A percentile compares a stretch with the other conserved stretches of the same genome.
Conservation (phyloP, 92 coral and sea anemone genomes). For the Palythoa grandiflora region DNA sequence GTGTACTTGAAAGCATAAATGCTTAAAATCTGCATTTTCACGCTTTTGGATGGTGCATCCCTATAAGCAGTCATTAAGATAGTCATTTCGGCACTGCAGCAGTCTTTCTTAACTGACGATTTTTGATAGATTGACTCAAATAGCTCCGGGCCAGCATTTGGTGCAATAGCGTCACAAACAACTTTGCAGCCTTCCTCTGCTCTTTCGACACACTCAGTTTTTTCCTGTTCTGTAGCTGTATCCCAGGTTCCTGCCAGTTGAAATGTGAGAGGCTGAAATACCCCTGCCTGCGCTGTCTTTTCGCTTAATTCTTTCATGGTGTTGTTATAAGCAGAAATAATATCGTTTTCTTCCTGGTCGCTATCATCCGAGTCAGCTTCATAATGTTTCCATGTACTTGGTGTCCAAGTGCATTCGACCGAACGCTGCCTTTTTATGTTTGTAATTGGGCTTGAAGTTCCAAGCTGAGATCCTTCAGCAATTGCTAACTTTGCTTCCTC, state of each 20-base stretch:
- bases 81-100: constrained; percentile 52
- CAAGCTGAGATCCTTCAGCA: not conserved
- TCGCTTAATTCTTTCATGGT: constrained; percentile 45
- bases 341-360: constrained; percentile 5
- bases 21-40: constrained; percentile 73
- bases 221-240: constrained; percentile 49
- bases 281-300: constrained; percentile 17
- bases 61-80: constrained; percentile 67
- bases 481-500: constrained; percentile 1
- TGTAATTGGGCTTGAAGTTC: not conserved
- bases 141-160: constrained; percentile 66
- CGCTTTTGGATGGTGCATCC: constrained; percentile 68
- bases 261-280: constrained; percentile 51
- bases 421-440: not conserved
- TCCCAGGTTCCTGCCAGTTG: constrained; percentile 58
- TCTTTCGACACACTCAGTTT: constrained; percentile 43
- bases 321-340: constrained; percentile 32
- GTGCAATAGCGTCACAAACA: constrained; percentile 76
- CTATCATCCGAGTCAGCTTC: constrained; percentile 1
- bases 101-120: constrained; percentile 22
- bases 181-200: constrained; percentile 69
- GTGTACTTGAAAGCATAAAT: constrained; percentile 69
- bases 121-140: constrained; percentile 54
- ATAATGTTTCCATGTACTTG: not conserved
- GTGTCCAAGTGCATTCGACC: constrained; percentile 7